Base-by-base conservation (phyloP, 2,113 vertebrate genomes). In the Manacus vitellinus region DNA sequence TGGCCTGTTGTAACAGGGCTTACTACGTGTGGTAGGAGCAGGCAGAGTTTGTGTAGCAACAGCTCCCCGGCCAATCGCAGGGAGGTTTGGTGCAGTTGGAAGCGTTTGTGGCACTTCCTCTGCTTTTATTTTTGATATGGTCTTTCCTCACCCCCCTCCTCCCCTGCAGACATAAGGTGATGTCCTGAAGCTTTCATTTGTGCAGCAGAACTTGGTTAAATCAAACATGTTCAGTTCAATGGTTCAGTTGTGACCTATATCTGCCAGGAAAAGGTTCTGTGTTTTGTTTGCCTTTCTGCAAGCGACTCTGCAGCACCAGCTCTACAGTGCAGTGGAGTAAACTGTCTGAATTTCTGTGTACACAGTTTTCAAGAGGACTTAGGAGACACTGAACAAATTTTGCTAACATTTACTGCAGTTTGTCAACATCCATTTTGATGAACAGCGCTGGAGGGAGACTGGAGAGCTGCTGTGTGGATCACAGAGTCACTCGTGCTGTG, bases 21-120 rank as follows among this genome's bases (percentile, higher is more conserved):
- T 20, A 10, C 33, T 55, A 7, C 0, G 15, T 30, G 46, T 33
- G 16, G 68, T 28, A 62, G 90, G 19, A 84, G 80, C 81, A 44
- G 78, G 72, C 81, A 95, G 89, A 90, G 67, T 91, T 76, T 47
- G 49, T 70, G 49, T 33, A 79, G 95, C 74, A 94, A 33, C 85
- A 52, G 78, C 75, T 91, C 51, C n/a, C 7, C 1, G 14, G 49
- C 51, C 79, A 65, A 68, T 58, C 0, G 4, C 67, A 39, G 37
- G 22, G 37, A 28, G 65, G 74, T 49, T 10, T 2, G 3, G 46
- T 21, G 21, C 25, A 43, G 59, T 82, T 82, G 85, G 73, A 87
- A 80, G 79, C 62, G 8, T 67, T 86, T 61, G n/a, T 63, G 73
- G 84, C 62, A 43, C 55, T 83, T 96, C 62, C 68, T 90, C 68